phyloP scores from a whole-genome alignment of 1,140 invertebrate genomes.

The Magallana angulata region DNA sequence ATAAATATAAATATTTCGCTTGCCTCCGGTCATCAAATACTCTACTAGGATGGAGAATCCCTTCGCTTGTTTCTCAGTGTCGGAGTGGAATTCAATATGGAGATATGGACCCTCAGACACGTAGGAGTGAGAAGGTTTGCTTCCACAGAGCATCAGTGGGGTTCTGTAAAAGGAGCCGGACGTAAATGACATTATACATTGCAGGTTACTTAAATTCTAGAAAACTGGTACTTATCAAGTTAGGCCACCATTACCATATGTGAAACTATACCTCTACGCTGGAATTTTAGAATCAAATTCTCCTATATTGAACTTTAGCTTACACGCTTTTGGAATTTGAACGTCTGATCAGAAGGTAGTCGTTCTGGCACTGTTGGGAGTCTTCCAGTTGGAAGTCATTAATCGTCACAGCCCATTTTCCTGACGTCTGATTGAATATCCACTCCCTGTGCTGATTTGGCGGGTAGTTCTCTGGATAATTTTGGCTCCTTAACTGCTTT shows the following conservation, averaged over 20 bases:
- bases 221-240: too few relatives aligned
- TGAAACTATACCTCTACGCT: too few relatives aligned
- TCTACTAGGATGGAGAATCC: conserved; percentile 1
- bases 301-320: neutral
- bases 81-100: neutral
- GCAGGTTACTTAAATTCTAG: too few relatives aligned
- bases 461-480: conserved; percentile 19
- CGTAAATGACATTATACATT: neutral
- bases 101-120: neutral
- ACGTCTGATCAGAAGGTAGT: neutral
- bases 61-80: neutral
- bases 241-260: too few relatives aligned
- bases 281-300: too few relatives aligned
- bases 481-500: neutral
- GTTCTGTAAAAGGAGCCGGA: neutral
- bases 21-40: neutral
- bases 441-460: neutral
- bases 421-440: conserved; percentile 21
- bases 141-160: neutral
- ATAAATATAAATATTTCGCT: neutral
- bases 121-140: neutral
- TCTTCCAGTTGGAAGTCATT: conserved; percentile 7
- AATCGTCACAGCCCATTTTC: neutral
- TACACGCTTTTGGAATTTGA: neutral
- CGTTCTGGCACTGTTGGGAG: neutral